Evolutionary conservation across 2,888 invertebrate genomes (phyloP).

Genomic region (Allygus modestus): DNA sequence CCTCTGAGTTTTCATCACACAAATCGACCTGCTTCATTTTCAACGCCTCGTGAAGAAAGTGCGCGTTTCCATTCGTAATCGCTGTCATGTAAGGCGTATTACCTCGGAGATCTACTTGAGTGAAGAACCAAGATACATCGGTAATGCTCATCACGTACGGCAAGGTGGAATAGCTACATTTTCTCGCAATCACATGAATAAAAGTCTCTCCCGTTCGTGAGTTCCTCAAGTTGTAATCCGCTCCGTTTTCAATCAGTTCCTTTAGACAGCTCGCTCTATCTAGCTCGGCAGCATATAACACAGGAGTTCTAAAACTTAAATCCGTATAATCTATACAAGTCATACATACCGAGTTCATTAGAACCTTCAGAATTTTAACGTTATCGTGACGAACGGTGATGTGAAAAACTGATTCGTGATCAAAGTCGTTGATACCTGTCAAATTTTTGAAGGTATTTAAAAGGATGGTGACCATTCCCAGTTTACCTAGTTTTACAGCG

Average conservation of each 20-base stretch:
- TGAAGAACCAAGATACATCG: constrained; percentile 36
- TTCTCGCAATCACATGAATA: constrained; percentile 16
- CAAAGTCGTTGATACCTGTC: constrained; percentile 12
- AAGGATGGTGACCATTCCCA: neutral
- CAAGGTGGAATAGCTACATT: neutral
- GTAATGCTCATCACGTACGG: constrained; percentile 10
- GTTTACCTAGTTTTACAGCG: constrained; percentile 26
- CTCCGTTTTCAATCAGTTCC: constrained; percentile 29
- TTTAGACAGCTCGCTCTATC: constrained; percentile 9
- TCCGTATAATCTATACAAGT: constrained; percentile 2
- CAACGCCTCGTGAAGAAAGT: constrained; percentile 27
- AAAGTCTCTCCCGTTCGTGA: constrained; percentile 36
- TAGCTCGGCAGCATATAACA: constrained; percentile 49
- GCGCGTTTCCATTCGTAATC: constrained; percentile 1
- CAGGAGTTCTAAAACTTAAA: neutral
- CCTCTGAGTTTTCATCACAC: constrained; percentile 23
- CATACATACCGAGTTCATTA: neutral
- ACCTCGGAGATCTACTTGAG: constrained; percentile 26
- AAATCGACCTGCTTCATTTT: constrained; percentile 12
- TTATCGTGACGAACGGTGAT: constrained; percentile 6
- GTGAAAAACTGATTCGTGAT: constrained; percentile 9
- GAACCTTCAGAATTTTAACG: constrained; percentile 31
- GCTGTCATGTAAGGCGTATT: constrained; percentile 49
- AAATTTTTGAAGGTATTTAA: neutral
- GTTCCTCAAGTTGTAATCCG: neutral